Conservation (phyloP, 23 tunicate species). For the Styela clava region DNA sequence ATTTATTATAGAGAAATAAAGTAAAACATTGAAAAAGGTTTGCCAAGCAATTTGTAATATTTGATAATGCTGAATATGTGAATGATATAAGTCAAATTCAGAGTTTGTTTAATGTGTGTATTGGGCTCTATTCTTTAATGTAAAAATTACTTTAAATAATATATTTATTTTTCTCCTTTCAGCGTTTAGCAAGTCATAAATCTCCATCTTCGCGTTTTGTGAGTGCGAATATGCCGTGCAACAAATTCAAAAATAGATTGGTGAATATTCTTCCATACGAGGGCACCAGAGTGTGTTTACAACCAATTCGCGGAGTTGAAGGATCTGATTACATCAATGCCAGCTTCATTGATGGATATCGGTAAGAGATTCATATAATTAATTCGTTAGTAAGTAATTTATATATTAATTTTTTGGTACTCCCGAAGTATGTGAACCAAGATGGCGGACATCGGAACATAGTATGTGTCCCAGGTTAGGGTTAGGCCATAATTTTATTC, state of each 20-base stretch:
- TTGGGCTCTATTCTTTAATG: too few relatives aligned
- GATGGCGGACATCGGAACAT: too few relatives aligned
- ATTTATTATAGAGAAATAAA: too few relatives aligned
- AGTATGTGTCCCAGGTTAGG: too few relatives aligned
- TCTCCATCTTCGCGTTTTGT: constrained; percentile 81
- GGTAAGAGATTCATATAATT: constrained; percentile 39
- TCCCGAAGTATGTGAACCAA: too few relatives aligned
- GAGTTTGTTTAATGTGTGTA: too few relatives aligned
- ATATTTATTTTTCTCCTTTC: too few relatives aligned
- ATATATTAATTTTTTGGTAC: not conserved
- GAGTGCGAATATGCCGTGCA: constrained; percentile 82
- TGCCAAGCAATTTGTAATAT: not conserved
- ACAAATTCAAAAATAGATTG: constrained; percentile 94
- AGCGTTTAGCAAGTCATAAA: constrained; percentile 79
- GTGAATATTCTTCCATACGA: constrained; percentile 98
- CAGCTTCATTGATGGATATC: constrained; percentile 96
- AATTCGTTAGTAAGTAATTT: too few relatives aligned
- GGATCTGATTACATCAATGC: constrained; percentile 99
- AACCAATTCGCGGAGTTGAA: constrained; percentile 94
- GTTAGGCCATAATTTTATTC: too few relatives aligned
- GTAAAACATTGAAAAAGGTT: not conserved
- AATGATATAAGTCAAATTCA: too few relatives aligned
- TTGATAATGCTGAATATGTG: too few relatives aligned
- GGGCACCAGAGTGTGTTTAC: constrained; percentile 85
- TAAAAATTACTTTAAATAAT: too few relatives aligned